These are phyloP conservation scores for Branchellion lobata DNA, from an alignment of 2,888 invertebrate genomes.

Conservation along the genomic window DNA sequence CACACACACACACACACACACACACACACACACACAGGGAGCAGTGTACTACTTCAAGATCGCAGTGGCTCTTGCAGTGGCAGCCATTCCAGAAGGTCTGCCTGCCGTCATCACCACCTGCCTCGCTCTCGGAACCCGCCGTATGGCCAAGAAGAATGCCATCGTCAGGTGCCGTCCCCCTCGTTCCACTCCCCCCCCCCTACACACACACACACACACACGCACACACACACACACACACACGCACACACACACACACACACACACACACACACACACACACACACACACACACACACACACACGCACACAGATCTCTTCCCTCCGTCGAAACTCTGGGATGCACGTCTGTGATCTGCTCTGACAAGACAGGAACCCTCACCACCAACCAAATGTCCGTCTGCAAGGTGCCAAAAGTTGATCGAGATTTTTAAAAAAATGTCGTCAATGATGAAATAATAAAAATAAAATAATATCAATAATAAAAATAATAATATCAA, in stretches of 20 bases:
- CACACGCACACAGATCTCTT: conserved; percentile 77
- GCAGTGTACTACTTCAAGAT: conserved; percentile 99
- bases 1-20: not conserved
- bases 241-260: conserved; percentile 11
- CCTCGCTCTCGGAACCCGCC: conserved; percentile 85
- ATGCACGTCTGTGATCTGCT: conserved; percentile 99
- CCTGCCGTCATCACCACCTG: conserved; percentile 97
- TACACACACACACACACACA: conserved; percentile 9
- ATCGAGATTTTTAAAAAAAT: too few species aligned
- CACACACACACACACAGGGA: conserved; percentile 66
- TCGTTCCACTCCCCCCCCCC: too few species aligned
- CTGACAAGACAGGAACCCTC: conserved; percentile 97
- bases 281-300: conserved; percentile 10
- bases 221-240: conserved; percentile 1
- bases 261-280: conserved; percentile 19
- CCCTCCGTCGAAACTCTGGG: conserved; percentile 88
- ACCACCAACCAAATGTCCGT: conserved; percentile 99
- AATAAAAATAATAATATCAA: not conserved
- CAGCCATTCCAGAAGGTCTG: conserved; percentile 99
- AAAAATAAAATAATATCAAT: not conserved
- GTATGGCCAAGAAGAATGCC: conserved; percentile 99
- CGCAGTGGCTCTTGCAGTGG: conserved; percentile 97
- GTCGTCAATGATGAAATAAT: too few species aligned
- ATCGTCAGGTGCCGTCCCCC: conserved; percentile 65
- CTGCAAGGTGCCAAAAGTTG: conserved; percentile 72